Evolutionary conservation across 2,888 invertebrate genomes (phyloP).

Genomic region (Phytoseiulus persimilis): DNA sequence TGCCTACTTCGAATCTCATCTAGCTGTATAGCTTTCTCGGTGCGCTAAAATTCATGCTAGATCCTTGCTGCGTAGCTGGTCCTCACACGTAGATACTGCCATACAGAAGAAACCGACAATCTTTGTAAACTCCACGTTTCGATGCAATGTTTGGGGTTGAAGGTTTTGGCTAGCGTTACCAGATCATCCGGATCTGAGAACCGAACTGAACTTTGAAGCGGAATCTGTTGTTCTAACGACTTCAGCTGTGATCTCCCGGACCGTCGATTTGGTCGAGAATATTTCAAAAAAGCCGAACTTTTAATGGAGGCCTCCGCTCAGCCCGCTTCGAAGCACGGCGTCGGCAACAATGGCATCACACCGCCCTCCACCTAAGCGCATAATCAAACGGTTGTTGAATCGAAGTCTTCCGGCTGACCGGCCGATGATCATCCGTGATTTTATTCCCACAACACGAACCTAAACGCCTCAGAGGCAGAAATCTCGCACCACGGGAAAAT

Average conservation of each 20-base stretch:
- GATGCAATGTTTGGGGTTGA: not conserved
- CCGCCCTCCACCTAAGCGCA: not conserved
- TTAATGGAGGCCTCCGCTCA: not conserved
- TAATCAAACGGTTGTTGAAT: not conserved
- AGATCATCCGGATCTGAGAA: not conserved
- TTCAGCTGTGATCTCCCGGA: conserved; percentile 37
- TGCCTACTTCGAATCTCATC: not conserved
- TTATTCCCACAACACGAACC: not conserved
- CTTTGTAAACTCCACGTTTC: not conserved
- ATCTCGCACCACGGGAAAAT: not conserved
- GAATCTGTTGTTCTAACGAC: conserved; percentile 14
- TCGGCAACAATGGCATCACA: not conserved
- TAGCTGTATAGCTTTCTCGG: not conserved
- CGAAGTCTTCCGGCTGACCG: not conserved
- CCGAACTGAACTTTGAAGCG: not conserved
- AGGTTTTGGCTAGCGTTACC: not conserved
- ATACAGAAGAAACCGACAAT: not conserved
- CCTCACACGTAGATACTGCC: not conserved
- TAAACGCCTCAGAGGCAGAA: not conserved
- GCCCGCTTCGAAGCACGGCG: not conserved
- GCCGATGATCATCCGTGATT: not conserved
- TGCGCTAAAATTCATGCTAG: not conserved
- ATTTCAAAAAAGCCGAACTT: not conserved
- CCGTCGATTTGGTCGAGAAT: not conserved
- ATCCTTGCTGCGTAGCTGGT: not conserved